phyloP scores from a whole-genome alignment of 2,888 invertebrate genomes.

The Strigamia maritima region DNA sequence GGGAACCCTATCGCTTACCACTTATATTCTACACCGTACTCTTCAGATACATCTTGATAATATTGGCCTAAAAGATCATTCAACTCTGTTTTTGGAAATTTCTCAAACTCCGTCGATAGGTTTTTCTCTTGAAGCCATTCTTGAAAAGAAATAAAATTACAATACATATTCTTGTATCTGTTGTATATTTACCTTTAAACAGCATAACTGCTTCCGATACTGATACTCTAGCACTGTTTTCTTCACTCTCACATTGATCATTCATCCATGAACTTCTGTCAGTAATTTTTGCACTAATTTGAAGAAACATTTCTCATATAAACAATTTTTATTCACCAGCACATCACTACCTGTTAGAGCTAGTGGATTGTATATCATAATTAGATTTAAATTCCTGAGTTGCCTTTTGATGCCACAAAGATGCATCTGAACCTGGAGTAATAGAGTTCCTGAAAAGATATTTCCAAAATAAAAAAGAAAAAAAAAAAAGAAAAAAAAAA shows the following conservation, averaged over 20 bases:
- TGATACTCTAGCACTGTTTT: background rate
- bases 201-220: slow-evolving; percentile 38
- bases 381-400: slow-evolving; percentile 1
- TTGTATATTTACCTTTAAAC: slow-evolving; percentile 36
- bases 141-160: slow-evolving; percentile 2
- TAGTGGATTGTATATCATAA: background rate
- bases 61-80: slow-evolving; percentile 38
- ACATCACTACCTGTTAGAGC: background rate
- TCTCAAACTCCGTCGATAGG: slow-evolving; percentile 37
- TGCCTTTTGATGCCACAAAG: slow-evolving; percentile 6
- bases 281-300: slow-evolving; percentile 14
- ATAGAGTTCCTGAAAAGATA: slow-evolving; percentile 13
- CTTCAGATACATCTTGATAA: slow-evolving; percentile 39
- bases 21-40: slow-evolving; percentile 37
- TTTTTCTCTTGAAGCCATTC: slow-evolving; percentile 40
- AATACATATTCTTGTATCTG: too few species aligned
- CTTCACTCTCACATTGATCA: slow-evolving; percentile 26
- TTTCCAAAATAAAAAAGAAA: background rate
- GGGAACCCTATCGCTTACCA: slow-evolving; percentile 37
- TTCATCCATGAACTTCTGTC: slow-evolving; percentile 29
- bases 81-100: slow-evolving; percentile 35
- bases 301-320: background rate
- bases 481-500: background rate
- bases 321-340: background rate
- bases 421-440: slow-evolving; percentile 3